Conservation (phyloP, 2,113 vertebrate species). For the Ochotona curzoniae region DNA sequence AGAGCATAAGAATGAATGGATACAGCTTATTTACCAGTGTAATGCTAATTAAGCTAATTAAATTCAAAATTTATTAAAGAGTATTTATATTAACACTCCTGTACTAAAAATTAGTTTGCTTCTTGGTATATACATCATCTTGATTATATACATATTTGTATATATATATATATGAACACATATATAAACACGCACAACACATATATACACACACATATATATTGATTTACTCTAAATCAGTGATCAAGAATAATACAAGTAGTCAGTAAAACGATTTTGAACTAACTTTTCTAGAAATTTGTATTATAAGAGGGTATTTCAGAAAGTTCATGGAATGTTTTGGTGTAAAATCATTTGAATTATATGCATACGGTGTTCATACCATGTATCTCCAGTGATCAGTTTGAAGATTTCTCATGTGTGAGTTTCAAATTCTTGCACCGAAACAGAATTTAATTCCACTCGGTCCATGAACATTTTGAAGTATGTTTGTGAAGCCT, state of each 20-base stretch:
- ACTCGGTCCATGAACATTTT: no score
- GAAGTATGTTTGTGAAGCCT: neutral
- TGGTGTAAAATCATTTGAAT: no score
- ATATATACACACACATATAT: neutral
- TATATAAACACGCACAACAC: no score
- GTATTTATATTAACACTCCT: neutral
- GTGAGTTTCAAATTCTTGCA: no score
- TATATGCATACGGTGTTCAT: no score
- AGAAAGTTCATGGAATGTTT: no score
- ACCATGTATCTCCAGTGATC: no score
- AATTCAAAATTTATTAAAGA: constrained; percentile 14
- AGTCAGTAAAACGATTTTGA: neutral
- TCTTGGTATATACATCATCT: neutral
- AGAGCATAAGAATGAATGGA: neutral
- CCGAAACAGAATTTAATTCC: no score
- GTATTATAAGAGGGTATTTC: neutral
- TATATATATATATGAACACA: no score
- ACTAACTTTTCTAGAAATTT: neutral
- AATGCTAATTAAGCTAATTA: neutral
- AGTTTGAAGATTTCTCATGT: no score
- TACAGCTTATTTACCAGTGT: neutral
- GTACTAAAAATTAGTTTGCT: neutral
- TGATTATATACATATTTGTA: neutral
- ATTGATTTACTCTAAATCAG: constrained; percentile 16
- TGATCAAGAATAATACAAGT: neutral